Percentiles rank a stretch among this genome's conserved stretches.
Conservation (phyloP, 2,888 invertebrate genomes). For the Orthosia cruda region DNA sequence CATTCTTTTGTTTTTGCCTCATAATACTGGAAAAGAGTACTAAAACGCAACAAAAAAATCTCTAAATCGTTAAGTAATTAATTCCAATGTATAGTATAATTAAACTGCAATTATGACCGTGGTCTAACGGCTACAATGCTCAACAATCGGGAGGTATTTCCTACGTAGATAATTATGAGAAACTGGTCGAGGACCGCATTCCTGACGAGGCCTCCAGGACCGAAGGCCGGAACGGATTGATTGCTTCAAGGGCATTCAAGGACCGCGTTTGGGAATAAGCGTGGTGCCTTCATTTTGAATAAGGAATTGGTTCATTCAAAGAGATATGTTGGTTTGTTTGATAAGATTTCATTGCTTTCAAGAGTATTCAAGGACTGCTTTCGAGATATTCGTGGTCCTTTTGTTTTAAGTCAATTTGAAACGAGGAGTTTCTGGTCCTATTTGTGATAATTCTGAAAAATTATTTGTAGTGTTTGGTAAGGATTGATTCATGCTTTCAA, state of each 20-base stretch:
- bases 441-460: no score
- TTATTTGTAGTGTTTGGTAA: no score
- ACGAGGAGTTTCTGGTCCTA: no score
- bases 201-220: constrained; percentile 65
- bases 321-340: no score
- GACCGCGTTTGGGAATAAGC: constrained; percentile 33
- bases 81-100: constrained; percentile 42
- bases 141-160: constrained; percentile 55
- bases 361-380: constrained; percentile 56
- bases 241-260: constrained; percentile 70
- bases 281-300: no score
- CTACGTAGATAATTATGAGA: constrained; percentile 64
- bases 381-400: constrained; percentile 6
- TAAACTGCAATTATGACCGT: constrained; percentile 58
- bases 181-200: constrained; percentile 77
- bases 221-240: constrained; percentile 73
- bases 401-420: constrained; percentile 1
- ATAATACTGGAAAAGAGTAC: background rate
- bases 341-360: no score
- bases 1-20: constrained; percentile 5
- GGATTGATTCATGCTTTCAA: constrained; percentile 69
- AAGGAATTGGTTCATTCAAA: no score
- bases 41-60: constrained; percentile 12
- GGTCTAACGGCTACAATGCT: constrained; percentile 52
- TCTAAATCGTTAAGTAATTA: constrained; percentile 31